Conservation (phyloP, 2,113 vertebrate species). For the Thunnus maccoyii region DNA sequence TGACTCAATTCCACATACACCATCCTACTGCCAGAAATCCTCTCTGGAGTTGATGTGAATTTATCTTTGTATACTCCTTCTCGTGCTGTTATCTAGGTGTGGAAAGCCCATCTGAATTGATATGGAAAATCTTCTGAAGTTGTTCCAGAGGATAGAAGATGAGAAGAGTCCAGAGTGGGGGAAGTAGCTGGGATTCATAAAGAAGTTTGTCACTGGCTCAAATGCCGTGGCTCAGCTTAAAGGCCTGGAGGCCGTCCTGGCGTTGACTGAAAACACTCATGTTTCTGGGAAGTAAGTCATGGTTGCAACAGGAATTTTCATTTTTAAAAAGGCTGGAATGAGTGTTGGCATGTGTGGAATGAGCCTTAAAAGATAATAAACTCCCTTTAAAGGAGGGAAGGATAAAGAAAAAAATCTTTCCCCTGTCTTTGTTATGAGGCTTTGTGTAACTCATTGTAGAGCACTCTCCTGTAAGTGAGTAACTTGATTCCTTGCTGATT, state of each 20-base stretch:
- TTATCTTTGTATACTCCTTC: background rate
- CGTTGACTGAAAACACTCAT: conserved; percentile 93
- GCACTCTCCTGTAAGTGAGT: background rate
- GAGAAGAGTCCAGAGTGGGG: conserved; percentile 98
- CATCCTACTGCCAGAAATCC: too few relatives aligned
- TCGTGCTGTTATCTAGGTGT: conserved; percentile 85
- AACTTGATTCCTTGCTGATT: conserved; percentile 34
- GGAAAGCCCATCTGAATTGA: conserved; percentile 97
- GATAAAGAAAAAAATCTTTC: too few relatives aligned
- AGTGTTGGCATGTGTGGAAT: too few relatives aligned
- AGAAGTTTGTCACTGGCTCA: conserved; percentile 97
- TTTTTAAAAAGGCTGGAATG: too few relatives aligned
- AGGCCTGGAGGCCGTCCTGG: conserved; percentile 94
- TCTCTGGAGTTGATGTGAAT: too few relatives aligned
- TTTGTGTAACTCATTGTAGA: too few relatives aligned
- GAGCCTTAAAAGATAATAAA: too few relatives aligned
- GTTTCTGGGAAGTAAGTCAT: conserved; percentile 94
- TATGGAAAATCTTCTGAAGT: conserved; percentile 95
- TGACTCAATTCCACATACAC: too few relatives aligned
- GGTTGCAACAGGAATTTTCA: too few relatives aligned
- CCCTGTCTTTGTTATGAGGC: too few relatives aligned
- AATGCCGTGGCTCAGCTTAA: conserved; percentile 98
- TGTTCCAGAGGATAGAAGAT: conserved; percentile 95
- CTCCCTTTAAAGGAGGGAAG: too few relatives aligned
- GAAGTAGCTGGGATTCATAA: conserved; percentile 95